phyloP scores from a whole-genome alignment of 2,888 invertebrate species.

The Aleiodes alternator region DNA sequence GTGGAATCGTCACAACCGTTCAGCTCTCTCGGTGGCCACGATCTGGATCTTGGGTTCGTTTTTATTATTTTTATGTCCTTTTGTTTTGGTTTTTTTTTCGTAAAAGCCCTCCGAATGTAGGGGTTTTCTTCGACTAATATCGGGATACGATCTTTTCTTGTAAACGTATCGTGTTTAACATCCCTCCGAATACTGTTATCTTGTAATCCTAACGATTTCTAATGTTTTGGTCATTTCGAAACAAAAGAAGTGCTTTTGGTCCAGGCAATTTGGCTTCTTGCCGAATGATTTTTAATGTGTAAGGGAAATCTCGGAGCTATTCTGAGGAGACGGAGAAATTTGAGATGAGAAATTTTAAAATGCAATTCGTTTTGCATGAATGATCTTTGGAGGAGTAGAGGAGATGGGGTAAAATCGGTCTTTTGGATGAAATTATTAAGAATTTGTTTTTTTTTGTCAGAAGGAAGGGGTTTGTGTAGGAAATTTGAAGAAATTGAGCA shows the following conservation, averaged over 20 bases:
- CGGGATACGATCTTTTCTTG: slow-evolving; percentile 38
- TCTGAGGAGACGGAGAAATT: too few species aligned
- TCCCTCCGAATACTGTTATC: slow-evolving; percentile 23
- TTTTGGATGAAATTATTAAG: too few species aligned
- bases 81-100: background rate
- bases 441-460: too few species aligned
- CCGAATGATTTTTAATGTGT: too few species aligned
- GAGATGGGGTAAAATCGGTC: too few species aligned
- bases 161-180: slow-evolving; percentile 33
- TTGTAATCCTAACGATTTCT: slow-evolving; percentile 21
- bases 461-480: too few species aligned
- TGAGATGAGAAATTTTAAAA: too few species aligned
- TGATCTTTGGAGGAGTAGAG: too few species aligned
- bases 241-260: background rate
- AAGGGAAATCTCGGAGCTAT: too few species aligned
- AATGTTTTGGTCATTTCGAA: slow-evolving; percentile 18
- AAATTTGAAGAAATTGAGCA: too few species aligned
- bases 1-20: background rate
- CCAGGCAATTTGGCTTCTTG: too few species aligned
- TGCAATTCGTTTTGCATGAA: too few species aligned
- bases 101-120: background rate
- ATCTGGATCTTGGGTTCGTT: slow-evolving; percentile 50
- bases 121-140: slow-evolving; percentile 36
- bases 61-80: slow-evolving; percentile 13
- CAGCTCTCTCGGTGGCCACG: slow-evolving; percentile 18